A percentile compares a stretch with the other conserved stretches of the same genome.
Evolutionary conservation across 2,797 vertebrate species (phyloP).

Genomic region (Malurus splendens): DNA sequence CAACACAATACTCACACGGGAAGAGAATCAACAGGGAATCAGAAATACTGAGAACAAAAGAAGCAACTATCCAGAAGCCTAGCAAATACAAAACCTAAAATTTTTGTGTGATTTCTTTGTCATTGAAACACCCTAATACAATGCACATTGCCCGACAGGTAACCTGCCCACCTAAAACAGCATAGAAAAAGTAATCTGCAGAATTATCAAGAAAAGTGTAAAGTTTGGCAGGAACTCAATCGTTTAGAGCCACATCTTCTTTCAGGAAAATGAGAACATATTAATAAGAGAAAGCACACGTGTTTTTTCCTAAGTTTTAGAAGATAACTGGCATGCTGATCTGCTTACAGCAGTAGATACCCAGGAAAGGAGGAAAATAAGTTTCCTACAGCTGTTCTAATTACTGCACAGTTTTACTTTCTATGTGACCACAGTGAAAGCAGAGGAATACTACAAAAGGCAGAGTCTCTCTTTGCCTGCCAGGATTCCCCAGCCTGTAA

Average conservation of each 20-base stretch:
- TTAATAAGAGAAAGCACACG: background rate
- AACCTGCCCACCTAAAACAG: slow-evolving; percentile 35
- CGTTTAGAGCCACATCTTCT: slow-evolving; percentile 20
- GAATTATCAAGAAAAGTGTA: slow-evolving; percentile 27
- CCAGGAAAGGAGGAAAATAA: background rate
- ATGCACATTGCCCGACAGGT: slow-evolving; percentile 24
- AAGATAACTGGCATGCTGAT: background rate
- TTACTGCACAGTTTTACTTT: background rate
- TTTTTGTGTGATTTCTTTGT: background rate
- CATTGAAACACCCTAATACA: slow-evolving; percentile 44
- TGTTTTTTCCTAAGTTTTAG: background rate
- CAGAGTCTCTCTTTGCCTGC: rapidly evolving
- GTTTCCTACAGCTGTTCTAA: background rate
- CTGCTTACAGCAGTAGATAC: background rate
- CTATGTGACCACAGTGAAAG: background rate
- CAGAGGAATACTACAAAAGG: background rate
- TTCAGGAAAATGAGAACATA: background rate
- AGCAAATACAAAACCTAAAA: background rate
- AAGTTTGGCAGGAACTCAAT: slow-evolving; percentile 41
- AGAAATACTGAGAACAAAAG: background rate
- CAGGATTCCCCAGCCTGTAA: rapidly evolving
- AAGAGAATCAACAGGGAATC: background rate
- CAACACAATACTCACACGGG: rapidly evolving
- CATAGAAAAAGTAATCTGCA: slow-evolving; percentile 48
- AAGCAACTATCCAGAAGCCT: background rate